phyloP scores from a whole-genome alignment of 2,797 vertebrate genomes.

The Chelidonichthys spinosus region DNA sequence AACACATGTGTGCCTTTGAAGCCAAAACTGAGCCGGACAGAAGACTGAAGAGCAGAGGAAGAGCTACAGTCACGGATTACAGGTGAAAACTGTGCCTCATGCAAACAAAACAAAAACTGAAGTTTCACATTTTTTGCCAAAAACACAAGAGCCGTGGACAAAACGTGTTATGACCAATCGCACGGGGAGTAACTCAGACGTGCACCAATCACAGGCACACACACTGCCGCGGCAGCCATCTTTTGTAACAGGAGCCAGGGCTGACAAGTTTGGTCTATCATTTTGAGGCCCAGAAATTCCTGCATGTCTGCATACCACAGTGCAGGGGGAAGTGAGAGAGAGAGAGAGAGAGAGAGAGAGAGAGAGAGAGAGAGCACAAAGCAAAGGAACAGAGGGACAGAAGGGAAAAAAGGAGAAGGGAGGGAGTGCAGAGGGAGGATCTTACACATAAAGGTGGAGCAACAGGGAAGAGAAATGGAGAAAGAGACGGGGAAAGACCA shows the following conservation, averaged over 20 bases:
- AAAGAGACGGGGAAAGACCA: conserved; percentile 16
- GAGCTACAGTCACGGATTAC: conserved; percentile 36
- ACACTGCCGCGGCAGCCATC: conserved; percentile 67
- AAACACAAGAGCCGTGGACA: conserved; percentile 46
- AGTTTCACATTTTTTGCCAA: conserved; percentile 51
- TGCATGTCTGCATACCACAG: conserved; percentile 84
- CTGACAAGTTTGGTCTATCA: conserved; percentile 85
- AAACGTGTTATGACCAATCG: conserved; percentile 62
- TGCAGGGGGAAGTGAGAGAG: conserved; percentile 43
- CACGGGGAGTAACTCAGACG: conserved; percentile 45
- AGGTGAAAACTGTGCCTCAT: conserved; percentile 36
- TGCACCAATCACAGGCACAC: conserved; percentile 68
- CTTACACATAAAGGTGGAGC: conserved; percentile 69
- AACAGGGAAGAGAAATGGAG: conserved; percentile 48
- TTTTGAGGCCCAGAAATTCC: conserved; percentile 85
- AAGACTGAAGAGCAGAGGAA: conserved; percentile 1
- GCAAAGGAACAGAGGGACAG: conserved; percentile 60
- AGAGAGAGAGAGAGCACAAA: conserved; percentile 55
- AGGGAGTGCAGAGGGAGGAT: conserved; percentile 62
- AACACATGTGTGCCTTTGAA: conserved; percentile 18
- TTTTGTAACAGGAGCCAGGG: conserved; percentile 80
- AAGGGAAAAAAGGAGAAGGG: conserved; percentile 51
- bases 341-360: conserved; percentile 1
- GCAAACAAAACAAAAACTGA: conserved; percentile 39
- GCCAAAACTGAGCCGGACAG: conserved; percentile 7